Evolutionary conservation across 2,888 invertebrate genomes (phyloP).

Genomic region (Athripsodes cinereus): DNA sequence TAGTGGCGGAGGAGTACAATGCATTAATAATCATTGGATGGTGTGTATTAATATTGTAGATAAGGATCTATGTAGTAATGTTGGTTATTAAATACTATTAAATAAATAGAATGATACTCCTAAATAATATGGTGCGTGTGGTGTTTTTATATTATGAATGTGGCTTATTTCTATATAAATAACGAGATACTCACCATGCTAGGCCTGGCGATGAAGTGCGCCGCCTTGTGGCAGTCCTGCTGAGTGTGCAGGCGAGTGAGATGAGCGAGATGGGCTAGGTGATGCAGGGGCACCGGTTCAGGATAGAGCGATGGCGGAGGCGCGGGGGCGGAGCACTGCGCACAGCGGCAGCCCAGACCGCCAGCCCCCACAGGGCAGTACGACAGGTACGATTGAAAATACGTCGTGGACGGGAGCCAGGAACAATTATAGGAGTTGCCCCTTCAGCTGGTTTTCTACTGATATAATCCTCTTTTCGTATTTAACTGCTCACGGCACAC

Average conservation of each 20-base stretch:
- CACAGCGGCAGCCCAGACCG: constrained; percentile 40
- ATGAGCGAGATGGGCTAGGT: constrained; percentile 18
- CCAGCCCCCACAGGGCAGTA: constrained; percentile 26
- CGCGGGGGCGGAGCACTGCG: constrained; percentile 38
- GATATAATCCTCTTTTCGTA: neutral
- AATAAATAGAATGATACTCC: too few relatives aligned
- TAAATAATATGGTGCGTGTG: too few relatives aligned
- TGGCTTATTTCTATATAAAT: too few relatives aligned
- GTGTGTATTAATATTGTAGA: too few relatives aligned
- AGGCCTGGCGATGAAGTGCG: constrained; percentile 27
- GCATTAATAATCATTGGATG: too few relatives aligned
- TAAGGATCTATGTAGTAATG: too few relatives aligned
- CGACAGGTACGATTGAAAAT: constrained; percentile 28
- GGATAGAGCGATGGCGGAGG: constrained; percentile 40
- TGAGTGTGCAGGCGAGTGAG: constrained; percentile 18
- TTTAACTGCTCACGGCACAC: neutral
- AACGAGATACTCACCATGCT: constrained; percentile 27
- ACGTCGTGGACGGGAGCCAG: constrained; percentile 25
- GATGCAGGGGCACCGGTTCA: constrained; percentile 38
- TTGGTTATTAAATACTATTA: too few relatives aligned
- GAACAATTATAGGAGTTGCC: neutral
- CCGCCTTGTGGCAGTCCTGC: constrained; percentile 26
- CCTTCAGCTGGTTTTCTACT: neutral
- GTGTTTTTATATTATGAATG: too few relatives aligned
- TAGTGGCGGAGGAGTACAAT: too few relatives aligned